A percentile compares a stretch with the other conserved stretches of the same genome.
Conservation (phyloP, 1,140 invertebrate species). For the Heliconius melpomene region DNA sequence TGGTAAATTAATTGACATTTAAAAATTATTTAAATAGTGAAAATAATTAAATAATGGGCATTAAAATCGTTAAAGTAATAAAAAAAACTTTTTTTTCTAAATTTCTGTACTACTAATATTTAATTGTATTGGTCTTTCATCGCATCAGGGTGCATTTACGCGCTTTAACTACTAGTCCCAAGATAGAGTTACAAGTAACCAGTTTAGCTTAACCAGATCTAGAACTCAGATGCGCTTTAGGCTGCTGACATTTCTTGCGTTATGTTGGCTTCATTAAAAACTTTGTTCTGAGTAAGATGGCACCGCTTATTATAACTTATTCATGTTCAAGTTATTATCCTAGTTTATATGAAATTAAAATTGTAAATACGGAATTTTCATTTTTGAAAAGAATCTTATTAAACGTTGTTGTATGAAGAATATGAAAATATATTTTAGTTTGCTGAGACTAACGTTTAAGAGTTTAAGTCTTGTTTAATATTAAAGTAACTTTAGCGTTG, state of each 20-base stretch:
- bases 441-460: too few species aligned
- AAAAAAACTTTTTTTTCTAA: neutral
- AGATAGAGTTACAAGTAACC: conserved; percentile 32
- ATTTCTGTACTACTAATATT: neutral
- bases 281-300: neutral
- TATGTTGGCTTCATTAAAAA: conserved; percentile 9
- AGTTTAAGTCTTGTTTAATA: neutral
- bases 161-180: conserved; percentile 22
- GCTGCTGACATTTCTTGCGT: neutral
- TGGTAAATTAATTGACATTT: too few species aligned
- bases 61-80: too few species aligned
- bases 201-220: conserved; percentile 31
- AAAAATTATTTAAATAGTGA: too few species aligned
- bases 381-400: neutral
- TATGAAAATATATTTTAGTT: too few species aligned
- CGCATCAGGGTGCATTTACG: conserved; percentile 27
- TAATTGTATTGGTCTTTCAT: conserved; percentile 2
- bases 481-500: neutral
- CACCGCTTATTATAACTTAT: neutral
- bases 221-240: neutral
- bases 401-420: too few species aligned
- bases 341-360: neutral
- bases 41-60: too few species aligned
- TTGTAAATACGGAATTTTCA: neutral
- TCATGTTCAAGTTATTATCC: neutral